Percentiles rank a stretch among this genome's conserved stretches.
phyloP scores from a whole-genome alignment of 2,113 vertebrate genomes.

The Suricata suricatta region DNA sequence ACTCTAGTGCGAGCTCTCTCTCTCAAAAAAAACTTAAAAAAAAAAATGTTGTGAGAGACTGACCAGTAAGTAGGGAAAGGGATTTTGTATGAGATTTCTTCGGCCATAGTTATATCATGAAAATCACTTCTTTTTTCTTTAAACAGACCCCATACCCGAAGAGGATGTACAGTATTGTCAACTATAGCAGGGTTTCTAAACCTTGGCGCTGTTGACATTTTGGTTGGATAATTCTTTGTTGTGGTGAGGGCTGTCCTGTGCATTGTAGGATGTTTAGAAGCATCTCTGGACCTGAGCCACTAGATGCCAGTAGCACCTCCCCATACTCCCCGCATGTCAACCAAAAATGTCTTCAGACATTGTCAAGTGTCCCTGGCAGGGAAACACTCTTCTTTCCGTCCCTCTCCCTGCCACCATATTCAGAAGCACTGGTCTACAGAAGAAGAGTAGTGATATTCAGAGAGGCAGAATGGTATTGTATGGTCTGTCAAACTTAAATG shows the following conservation, averaged over 20 bases:
- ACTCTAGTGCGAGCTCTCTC: too few species aligned
- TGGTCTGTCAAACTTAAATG: neutral
- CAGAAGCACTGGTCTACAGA: neutral
- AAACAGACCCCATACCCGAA: neutral
- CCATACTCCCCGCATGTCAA: neutral
- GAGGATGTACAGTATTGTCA: neutral
- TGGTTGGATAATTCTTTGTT: neutral
- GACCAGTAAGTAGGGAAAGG: neutral
- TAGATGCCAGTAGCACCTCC: neutral
- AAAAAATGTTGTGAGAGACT: neutral
- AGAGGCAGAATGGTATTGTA: neutral
- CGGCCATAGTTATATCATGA: neutral
- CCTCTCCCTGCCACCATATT: neutral
- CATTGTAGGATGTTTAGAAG: neutral
- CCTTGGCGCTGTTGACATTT: neutral
- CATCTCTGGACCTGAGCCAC: neutral
- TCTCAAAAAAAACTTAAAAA: too few species aligned
- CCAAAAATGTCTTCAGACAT: constrained; percentile 21
- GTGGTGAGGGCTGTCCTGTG: neutral
- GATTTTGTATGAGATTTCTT: constrained; percentile 17
- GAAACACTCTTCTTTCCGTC: neutral
- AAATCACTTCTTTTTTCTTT: constrained; percentile 6
- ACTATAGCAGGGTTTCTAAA: neutral
- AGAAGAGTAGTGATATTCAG: neutral
- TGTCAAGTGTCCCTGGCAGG: neutral